Percentiles rank a stretch among this genome's conserved stretches.
Conservation (phyloP, 2,888 invertebrate species). For the Platypus cylindrus region DNA sequence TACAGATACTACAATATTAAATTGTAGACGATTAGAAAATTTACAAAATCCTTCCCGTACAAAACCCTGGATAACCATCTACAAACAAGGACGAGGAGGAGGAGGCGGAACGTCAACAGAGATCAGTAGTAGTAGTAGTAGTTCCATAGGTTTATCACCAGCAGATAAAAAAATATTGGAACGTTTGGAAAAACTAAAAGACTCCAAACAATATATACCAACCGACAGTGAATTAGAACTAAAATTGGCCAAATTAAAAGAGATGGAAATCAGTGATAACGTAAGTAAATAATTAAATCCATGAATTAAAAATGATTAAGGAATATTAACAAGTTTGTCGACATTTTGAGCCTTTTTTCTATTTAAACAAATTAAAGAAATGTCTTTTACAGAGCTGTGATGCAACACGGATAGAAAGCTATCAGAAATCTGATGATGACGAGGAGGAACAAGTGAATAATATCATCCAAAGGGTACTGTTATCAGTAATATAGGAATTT, state of each 20-base stretch:
- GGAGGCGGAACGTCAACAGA: slow-evolving; percentile 28
- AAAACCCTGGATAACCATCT: slow-evolving; percentile 43
- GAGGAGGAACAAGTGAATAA: slow-evolving; percentile 34
- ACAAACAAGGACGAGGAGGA: slow-evolving; percentile 34
- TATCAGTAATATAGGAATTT: no score
- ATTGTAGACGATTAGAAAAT: slow-evolving; percentile 37
- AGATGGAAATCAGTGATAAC: no score
- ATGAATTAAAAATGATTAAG: no score
- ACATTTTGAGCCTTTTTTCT: slow-evolving; percentile 7
- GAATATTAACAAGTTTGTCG: no score
- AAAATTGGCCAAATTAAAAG: slow-evolving; percentile 56
- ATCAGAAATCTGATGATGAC: slow-evolving; percentile 38
- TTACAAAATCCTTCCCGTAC: slow-evolving; percentile 44
- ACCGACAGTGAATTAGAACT: slow-evolving; percentile 52
- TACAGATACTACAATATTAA: not conserved
- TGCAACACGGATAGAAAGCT: slow-evolving; percentile 37
- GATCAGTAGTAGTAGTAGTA: no score
- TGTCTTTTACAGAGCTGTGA: no score
- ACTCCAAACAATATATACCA: slow-evolving; percentile 37
- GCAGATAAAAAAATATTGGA: slow-evolving; percentile 51
- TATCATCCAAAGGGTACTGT: slow-evolving; percentile 32
- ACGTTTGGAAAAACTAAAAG: slow-evolving; percentile 55
- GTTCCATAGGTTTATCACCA: slow-evolving; percentile 38
- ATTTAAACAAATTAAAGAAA: slow-evolving; percentile 4
- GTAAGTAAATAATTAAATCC: no score